phyloP scores from a whole-genome alignment of 1,140 invertebrate species.

The Polypedilum pembai region DNA sequence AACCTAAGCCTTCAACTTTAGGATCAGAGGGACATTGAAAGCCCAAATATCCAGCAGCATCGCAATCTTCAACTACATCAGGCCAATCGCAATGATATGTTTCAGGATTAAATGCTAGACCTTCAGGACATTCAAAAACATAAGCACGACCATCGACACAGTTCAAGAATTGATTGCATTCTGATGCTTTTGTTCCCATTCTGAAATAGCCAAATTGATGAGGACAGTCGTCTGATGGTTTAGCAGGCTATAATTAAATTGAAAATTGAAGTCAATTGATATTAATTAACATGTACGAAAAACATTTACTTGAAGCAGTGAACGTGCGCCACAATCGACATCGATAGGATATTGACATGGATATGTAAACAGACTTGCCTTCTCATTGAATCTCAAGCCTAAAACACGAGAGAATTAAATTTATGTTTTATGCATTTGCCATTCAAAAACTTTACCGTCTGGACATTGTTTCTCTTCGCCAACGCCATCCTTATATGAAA shows the following conservation, averaged over 20 bases:
- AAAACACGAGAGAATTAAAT: no score
- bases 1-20: slow-evolving; percentile 45
- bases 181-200: slow-evolving; percentile 53
- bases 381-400: slow-evolving; percentile 69
- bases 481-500: slow-evolving; percentile 58
- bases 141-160: slow-evolving; percentile 63
- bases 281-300: background rate
- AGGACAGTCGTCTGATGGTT: slow-evolving; percentile 67
- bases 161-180: slow-evolving; percentile 78
- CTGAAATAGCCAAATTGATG: slow-evolving; percentile 78
- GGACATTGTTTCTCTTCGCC: slow-evolving; percentile 69
- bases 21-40: slow-evolving; percentile 55
- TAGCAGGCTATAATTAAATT: slow-evolving; percentile 9
- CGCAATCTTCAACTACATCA: slow-evolving; percentile 66
- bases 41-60: slow-evolving; percentile 64
- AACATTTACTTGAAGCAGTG: slow-evolving; percentile 47
- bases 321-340: slow-evolving; percentile 63
- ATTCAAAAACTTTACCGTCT: slow-evolving; percentile 47
- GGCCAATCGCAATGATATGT: slow-evolving; percentile 80
- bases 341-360: slow-evolving; percentile 79
- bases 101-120: slow-evolving; percentile 71
- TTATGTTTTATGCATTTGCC: no score
- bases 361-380: slow-evolving; percentile 58
- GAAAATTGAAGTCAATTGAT: background rate
- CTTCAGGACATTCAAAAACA: slow-evolving; percentile 58